A percentile compares a stretch with the other conserved stretches of the same genome.
Conservation (phyloP, 2,113 vertebrate genomes). For the Rhombomys opimus region DNA sequence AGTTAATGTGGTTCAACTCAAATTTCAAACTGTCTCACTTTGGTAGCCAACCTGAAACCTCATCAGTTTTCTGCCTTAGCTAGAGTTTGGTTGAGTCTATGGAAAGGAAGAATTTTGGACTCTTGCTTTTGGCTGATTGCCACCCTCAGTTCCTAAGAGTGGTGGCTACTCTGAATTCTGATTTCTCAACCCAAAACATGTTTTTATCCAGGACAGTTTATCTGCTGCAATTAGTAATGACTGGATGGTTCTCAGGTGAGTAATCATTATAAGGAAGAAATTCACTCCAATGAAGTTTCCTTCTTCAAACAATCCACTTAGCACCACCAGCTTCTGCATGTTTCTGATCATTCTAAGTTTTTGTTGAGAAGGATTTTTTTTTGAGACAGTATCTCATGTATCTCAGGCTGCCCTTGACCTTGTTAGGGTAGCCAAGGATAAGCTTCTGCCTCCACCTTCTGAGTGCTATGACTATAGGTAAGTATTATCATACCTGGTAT, state of each 20-base stretch:
- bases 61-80: not conserved
- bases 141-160: not conserved
- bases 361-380: not conserved
- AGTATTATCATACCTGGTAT: not conserved
- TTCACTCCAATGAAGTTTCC: not conserved
- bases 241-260: not conserved
- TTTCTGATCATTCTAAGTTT: not conserved
- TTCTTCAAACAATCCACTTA: not conserved
- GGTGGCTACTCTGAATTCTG: not conserved
- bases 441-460: not conserved
- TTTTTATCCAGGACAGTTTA: not conserved
- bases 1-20: not conserved
- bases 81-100: not conserved
- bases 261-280: not conserved
- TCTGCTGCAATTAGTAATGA: not conserved
- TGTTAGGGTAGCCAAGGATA: not conserved
- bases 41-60: not conserved
- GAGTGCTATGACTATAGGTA: not conserved
- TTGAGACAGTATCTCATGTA: not conserved
- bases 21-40: conserved; percentile 33
- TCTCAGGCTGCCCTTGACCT: not conserved
- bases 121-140: not conserved
- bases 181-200: not conserved
- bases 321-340: not conserved
- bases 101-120: not conserved